A percentile compares a stretch with the other conserved stretches of the same genome.
Conservation (phyloP, 2,888 invertebrate species). For the Poecilobothrus nobilitatus region DNA sequence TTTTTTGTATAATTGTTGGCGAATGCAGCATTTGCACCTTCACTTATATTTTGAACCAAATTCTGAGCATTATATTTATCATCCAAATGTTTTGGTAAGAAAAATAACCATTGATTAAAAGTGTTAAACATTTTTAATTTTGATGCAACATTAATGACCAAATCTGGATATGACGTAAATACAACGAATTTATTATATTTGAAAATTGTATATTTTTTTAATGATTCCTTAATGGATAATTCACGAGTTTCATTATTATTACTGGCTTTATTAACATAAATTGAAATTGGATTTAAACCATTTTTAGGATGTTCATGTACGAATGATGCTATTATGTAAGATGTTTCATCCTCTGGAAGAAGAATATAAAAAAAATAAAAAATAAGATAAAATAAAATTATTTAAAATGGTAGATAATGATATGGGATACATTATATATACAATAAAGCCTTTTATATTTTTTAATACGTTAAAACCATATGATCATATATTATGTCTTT, state of each 20-base stretch:
- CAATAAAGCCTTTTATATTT: too few species aligned
- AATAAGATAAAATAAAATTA: neutral
- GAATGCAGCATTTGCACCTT: conserved; percentile 76
- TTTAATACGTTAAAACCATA: too few species aligned
- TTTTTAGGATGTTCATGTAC: conserved; percentile 35
- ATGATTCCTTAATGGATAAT: conserved; percentile 27
- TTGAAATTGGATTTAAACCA: conserved; percentile 35
- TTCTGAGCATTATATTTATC: conserved; percentile 42
- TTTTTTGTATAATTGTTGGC: conserved; percentile 58
- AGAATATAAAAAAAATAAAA: neutral
- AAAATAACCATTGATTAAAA: conserved; percentile 72
- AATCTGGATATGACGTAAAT: conserved; percentile 41
- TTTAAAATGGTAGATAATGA: too few species aligned
- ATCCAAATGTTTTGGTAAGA: conserved; percentile 55
- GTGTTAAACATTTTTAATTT: conserved; percentile 59
- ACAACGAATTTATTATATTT: conserved; percentile 35
- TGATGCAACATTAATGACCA: conserved; percentile 61
- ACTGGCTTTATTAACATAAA: conserved; percentile 36
- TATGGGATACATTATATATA: too few species aligned
- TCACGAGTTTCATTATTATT: conserved; percentile 33
- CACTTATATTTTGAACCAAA: conserved; percentile 52
- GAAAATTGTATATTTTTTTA: conserved; percentile 30
- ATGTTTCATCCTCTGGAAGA: conserved; percentile 10
- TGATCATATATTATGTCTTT: too few species aligned
- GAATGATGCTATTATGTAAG: conserved; percentile 35